Evolutionary conservation across 2,797 vertebrate species (phyloP), one percentile per base, ranked within the genome.

Genomic region (Chaetodon trifasciatus): DNA sequence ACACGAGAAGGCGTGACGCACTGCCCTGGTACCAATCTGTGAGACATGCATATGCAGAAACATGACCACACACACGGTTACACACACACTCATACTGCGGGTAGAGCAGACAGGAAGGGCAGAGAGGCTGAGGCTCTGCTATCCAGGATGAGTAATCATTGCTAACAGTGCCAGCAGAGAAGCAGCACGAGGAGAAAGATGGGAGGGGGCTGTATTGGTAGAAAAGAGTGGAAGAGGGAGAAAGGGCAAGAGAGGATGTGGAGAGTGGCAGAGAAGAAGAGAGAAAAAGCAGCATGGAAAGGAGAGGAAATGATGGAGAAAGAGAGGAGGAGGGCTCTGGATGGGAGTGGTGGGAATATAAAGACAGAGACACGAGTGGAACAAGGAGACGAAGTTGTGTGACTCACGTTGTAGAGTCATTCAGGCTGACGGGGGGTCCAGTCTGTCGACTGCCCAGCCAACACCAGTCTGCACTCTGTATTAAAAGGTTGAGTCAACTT

Each of bases 101-200:
- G 76, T 58, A 71, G 65, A 79, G 86, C 80, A 89, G 87, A 90
- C 90, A 89, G 85, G 84, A 88, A 90, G 86, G 83, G 85, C 90
- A 90, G 74, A 69, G 70, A 85, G 82, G 88, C 79, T 85, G 90
- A 87, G 81, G 83, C 86, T 88, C 67, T 78, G 84, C 86, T 86
- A 83, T 88, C 86, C 75, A 88, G 81, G 80, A 89, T 93, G 92
- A 92, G 85, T 90, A 92, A 92, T 92, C 88, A 88, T 87, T 62
- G 67, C 84, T 88, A 84, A 87, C 78, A 72, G 85, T 85, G 89
- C 88, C 82, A 90, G 83, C 67, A 72, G 72, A 89, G 79, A 75
- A 70, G 84, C 83, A 79, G 73, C 12, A 11, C 8, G 3, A 70
- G 72, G 42, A 79, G 69, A 40, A 70, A 32, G 70, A 70, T 24